Evolutionary conservation across 1,140 invertebrate genomes (phyloP).

Genomic region (Drosophila pectinifera): DNA sequence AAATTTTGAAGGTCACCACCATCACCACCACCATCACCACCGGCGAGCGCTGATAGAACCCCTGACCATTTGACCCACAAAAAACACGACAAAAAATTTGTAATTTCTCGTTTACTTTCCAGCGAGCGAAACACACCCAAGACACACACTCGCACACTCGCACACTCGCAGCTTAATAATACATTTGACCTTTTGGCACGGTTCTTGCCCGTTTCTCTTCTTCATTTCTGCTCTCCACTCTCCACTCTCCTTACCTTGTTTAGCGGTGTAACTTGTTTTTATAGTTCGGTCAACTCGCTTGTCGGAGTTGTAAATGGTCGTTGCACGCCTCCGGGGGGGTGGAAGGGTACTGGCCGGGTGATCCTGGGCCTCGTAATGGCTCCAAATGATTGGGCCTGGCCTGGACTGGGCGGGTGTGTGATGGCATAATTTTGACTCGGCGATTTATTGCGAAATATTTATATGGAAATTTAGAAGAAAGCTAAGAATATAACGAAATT

Average conservation of each 20-base stretch:
- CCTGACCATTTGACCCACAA: conserved; percentile 62
- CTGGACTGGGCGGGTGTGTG: neutral
- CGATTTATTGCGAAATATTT: neutral
- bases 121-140: conserved; percentile 38
- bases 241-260: conserved; percentile 12
- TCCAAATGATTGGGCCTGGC: conserved; percentile 20
- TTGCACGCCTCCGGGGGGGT: conserved; percentile 12
- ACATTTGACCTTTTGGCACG: conserved; percentile 81
- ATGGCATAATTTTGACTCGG: conserved; percentile 19
- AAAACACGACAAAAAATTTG: conserved; percentile 5
- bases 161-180: conserved; percentile 57
- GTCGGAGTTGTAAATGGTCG: conserved; percentile 38
- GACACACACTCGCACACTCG: conserved; percentile 16
- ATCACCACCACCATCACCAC: too few species aligned
- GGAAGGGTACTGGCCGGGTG: neutral
- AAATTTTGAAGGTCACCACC: conserved; percentile 75
- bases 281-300: conserved; percentile 26
- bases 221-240: conserved; percentile 9
- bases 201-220: conserved; percentile 38
- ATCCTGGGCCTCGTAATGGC: conserved; percentile 9
- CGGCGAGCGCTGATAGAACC: conserved; percentile 18
- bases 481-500: neutral
- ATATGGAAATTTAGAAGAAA: neutral
- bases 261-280: conserved; percentile 46
- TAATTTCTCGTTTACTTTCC: conserved; percentile 41